Conservation (phyloP, 2,113 vertebrate genomes). For the Recurvirostra avosetta region DNA sequence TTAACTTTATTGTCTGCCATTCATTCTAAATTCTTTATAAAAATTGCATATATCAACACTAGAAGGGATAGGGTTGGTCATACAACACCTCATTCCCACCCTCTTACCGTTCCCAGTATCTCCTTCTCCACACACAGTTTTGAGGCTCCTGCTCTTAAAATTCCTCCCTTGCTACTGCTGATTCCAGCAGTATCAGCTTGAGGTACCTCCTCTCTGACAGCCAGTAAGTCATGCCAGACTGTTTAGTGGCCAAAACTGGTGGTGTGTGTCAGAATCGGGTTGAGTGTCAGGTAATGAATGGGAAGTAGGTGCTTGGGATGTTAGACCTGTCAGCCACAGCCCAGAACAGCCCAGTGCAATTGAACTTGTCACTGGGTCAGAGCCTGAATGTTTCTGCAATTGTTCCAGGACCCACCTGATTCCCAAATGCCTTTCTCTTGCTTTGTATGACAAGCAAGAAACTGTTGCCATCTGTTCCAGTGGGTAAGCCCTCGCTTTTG, state of each 20-base stretch:
- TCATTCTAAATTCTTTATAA: not conserved
- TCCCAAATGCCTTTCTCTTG: not conserved
- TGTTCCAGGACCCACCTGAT: not conserved
- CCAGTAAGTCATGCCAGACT: not conserved
- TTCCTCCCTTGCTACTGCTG: not conserved
- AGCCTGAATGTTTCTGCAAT: not conserved
- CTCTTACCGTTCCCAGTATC: not conserved
- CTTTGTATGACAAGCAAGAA: not conserved
- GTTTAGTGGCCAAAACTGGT: not conserved
- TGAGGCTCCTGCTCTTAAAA: not conserved
- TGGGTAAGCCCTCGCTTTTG: not conserved
- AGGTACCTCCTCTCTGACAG: not conserved
- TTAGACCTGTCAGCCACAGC: not conserved
- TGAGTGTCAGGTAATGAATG: not conserved
- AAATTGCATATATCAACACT: not conserved
- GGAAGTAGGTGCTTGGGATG: not conserved
- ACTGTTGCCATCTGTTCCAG: not conserved
- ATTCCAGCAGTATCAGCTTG: not conserved
- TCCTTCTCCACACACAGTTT: not conserved
- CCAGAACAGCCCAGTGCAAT: not conserved
- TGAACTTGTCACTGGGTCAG: not conserved
- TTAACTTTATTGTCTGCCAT: not conserved
- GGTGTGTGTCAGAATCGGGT: fast-evolving
- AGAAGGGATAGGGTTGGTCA: fast-evolving
- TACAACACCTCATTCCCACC: not conserved